Conservation (phyloP, 1,140 invertebrate genomes). For the Thaumatotibia leucotreta region DNA sequence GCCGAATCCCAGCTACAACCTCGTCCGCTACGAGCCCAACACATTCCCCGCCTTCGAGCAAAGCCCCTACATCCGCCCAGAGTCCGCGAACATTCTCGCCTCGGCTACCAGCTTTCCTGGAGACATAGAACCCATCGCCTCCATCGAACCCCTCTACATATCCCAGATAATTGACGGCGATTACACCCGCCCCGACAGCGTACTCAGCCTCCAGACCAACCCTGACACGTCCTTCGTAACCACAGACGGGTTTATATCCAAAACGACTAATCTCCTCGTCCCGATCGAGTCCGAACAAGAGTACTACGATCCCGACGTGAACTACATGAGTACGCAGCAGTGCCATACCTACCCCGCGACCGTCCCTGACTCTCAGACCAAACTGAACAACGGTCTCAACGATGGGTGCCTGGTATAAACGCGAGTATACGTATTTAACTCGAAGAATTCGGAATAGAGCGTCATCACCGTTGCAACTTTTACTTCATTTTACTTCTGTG, state of each 20-base stretch:
- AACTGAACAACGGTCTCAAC: conserved; percentile 69
- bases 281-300: conserved; percentile 59
- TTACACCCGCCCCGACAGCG: conserved; percentile 64
- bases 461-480: conserved; percentile 36
- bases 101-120: conserved; percentile 73
- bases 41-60: conserved; percentile 68
- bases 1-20: conserved; percentile 49
- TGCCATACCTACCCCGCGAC: conserved; percentile 63
- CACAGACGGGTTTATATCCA: conserved; percentile 63
- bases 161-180: conserved; percentile 50
- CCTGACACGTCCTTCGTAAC: conserved; percentile 51
- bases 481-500: conserved; percentile 16
- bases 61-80: conserved; percentile 71
- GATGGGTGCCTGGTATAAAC: conserved; percentile 74
- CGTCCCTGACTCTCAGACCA: conserved; percentile 50
- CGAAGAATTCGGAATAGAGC: conserved; percentile 53
- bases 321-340: conserved; percentile 53
- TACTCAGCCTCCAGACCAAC: conserved; percentile 57
- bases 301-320: conserved; percentile 64
- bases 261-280: conserved; percentile 62
- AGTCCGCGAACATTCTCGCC: conserved; percentile 73
- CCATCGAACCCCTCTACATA: conserved; percentile 56
- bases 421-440: conserved; percentile 61
- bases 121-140: conserved; percentile 61
- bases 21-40: conserved; percentile 62